Base-by-base conservation (phyloP, 2,888 invertebrate genomes). In the Tuberolachnus salignus region DNA sequence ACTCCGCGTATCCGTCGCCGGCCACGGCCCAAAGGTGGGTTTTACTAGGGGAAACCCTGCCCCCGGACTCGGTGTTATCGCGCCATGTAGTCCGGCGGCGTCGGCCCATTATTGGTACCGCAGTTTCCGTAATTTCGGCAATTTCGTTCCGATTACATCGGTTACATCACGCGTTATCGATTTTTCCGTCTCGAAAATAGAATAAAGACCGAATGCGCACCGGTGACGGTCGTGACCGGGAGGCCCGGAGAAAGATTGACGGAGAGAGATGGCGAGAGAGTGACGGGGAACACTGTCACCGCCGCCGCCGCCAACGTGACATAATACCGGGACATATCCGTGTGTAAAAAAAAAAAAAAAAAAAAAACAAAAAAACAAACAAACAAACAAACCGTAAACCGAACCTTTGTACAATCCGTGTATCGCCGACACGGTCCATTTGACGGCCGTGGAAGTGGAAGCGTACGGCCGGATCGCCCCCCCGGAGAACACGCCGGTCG, bases 121-220 rank as follows among this genome's bases (percentile, higher is more conserved):
- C 23, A 57, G 59, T 13, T 59, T 71, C 44, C 55, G n/a, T 26
- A 71, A 11, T 59, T 26, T 61, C 72, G 10, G 19, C 67, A 46
- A 67, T 78, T 78, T 78, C 67, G 75, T 78, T 67, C 67, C 75
- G 75, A 67, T 74, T 74, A 74, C 64, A 34, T 6, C 21, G 19
- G 34, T 78, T 67, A 59, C 67, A 51, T 67, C 55, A 67, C 26
- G 19, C 19, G 10, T 19, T 69, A 34, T 69, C 34, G 26, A 19
- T 67, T 57, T 67, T 74, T 23, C 49, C 61, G 49, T 16, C 19
- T 19, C 51, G 13, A 3, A 11, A 26, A 26, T 19, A 67, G 8
- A 71, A 10, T 51, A 19, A 10, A 13, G 6, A 4, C 46, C 19
- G 51, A 34, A 34, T 34, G 34, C 6, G 6, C 34, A 3, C 6